Evolutionary conservation across 1,140 invertebrate genomes (phyloP), one percentile per base, ranked within the genome.

Genomic region (Meloidogyne exigua): DNA sequence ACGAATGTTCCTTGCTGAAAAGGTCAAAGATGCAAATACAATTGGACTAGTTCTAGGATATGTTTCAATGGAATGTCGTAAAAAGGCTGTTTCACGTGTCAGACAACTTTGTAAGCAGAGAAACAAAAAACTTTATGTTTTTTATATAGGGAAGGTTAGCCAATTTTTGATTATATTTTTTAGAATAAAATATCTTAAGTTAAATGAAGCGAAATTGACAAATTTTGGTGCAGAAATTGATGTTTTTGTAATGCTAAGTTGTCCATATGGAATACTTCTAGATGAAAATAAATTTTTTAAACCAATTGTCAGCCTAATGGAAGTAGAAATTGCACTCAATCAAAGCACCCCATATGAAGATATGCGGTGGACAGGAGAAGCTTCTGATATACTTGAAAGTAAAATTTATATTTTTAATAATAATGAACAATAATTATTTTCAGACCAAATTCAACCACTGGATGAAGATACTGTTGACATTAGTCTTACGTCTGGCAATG

Each of bases 301-400:
- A 25, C 82, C 82, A 12, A 77, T 83, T 21, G 74, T 83, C n/a
- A 83, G 78, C 15, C 21, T 83, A 21, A 85, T 84, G 62, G 82
- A 83, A 68, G 83, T 81, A 4, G 82, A 85, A 74, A 81, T 83
- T 3, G 83, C 83, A 25, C 68, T 84, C 12, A 85, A 83, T 42
- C 68, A 83, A 84, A 36, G 23, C 7, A 62, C 10, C 9, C 62
- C 13, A 25, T 73, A 42, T 62, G 57, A 73, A 42, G 15, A 11
- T 36, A 64, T 25, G 12, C 23, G 10, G 65, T 36, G 23, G 72
- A 65, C 65, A 78, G 21, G 82, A 67, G 28, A 79, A 18, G 25
- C 62, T 23, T 64, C 62, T 13, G n/a, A 62, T 72, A 42, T 39
- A 10, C 62, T 70, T 44, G 15, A 42, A 69, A 49, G 23, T 49